Base-by-base conservation (phyloP, 1,140 invertebrate genomes). In the Drosophila subobscura region DNA sequence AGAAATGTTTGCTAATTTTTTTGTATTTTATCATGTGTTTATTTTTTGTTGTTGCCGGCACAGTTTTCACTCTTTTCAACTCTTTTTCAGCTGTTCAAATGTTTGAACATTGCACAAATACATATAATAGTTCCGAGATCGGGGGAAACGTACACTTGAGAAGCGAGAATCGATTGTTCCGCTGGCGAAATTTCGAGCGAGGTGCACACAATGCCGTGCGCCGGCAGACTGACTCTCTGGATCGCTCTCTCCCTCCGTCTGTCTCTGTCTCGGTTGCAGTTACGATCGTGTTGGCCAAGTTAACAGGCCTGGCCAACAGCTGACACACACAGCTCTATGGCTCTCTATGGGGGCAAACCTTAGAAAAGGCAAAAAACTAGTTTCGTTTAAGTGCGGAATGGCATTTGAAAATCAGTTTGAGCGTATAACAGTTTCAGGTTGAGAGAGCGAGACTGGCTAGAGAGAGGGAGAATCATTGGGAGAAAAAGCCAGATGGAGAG, bases 201-300 rank as follows among this genome's bases (percentile, higher is more conserved):
- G 52, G 60, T 86, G 81, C 81, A 86, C 81, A 81, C 81, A 66
- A 68, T 65, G 81, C 83, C 55, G 74, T 80, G 83, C 61, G 83
- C 83, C 83, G 83, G 73, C 83, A 88, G 78, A 86, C 81, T 86
- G 42, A 85, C 66, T 45, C 25, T 29, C 23, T 41, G 41, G 46
- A 29, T 42, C 42, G 52, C 20, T 50, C 23, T 50, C 47, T 25
- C 10, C 14, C n/a, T 14, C 33, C 0, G 5, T 47, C 22, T 22
- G 10, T 16, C 5, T n/a, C 27, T 46, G 42, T 52, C 59, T 40
- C 45, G 47, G 33, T 29, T 84, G 80, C 79, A 79, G 72, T 61
- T 27, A 58, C 56, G 25, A 27, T 25, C 72, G 57, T 65, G 72
- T 65, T 57, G 53, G 78, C 71, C 84, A 86, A 76, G 83, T 78